Evolutionary conservation across 2,888 invertebrate genomes (phyloP), one percentile per base, ranked within the genome.

Genomic region (Sinelater perroti): DNA sequence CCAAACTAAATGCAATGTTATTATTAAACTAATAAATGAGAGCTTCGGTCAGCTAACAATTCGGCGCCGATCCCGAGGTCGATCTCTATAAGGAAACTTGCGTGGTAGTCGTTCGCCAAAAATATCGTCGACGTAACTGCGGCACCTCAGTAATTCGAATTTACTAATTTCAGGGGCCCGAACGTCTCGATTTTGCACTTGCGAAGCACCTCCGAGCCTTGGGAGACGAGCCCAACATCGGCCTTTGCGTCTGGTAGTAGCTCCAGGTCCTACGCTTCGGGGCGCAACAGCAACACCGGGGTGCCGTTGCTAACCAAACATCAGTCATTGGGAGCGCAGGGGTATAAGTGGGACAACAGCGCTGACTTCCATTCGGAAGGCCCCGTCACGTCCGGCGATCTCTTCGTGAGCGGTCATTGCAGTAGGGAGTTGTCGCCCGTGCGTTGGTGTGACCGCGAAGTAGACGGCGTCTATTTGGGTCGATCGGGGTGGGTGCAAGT

Each of bases 401-500:
- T 80, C 14, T 81, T 79, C 64, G 69, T 78, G 42, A 76, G 75
- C 51, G 77, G 77, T 14, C 74, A 72, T 44, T 80, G 79, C 65
- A 79, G 78, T 61, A 72, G 83, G 3, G 84, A 84, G 66, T 69
- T 84, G 35, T 84, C 84, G 0, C 84, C 84, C 2, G 83, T 84
- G 6, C 74, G 83, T 57, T 83, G 84, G 84, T 82, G 83, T 70
- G 83, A 84, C 63, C 73, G 82, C 4, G 83, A 84, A 70, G 84
- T 83, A 3, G 83, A 84, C 62, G 84, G 84, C 0, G 84, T 84
- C 2, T 84, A 82, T 65, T 69, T 84, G 11, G 83, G 83, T 1
- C 75, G 82, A 55, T 83, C 83, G 0, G 83, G 83, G 4, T 83
- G 83, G 83, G 83, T 83, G 1, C 79, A 82, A 70, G 83, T 84